These are phyloP conservation scores for Eupithecia exiguata DNA, from an alignment of 2,888 invertebrate species.

Conservation along the genomic window DNA sequence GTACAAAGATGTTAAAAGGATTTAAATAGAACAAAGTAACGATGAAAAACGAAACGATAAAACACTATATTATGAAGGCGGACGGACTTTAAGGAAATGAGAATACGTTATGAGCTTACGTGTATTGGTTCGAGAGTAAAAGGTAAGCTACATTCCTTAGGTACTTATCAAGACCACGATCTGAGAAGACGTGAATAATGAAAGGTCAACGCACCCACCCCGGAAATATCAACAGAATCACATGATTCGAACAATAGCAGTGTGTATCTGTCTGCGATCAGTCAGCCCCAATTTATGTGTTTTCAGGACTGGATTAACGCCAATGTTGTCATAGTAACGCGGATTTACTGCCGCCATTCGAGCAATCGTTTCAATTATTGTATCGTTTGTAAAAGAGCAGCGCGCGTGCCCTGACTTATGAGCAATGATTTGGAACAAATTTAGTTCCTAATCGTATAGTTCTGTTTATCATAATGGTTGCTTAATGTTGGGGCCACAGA, in stretches of 20 bases:
- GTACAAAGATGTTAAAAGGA: neutral
- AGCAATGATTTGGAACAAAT: neutral
- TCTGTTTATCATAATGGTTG: neutral
- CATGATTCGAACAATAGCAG: conserved; percentile 43
- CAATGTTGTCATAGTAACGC: conserved; percentile 54
- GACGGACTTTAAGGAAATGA: neutral
- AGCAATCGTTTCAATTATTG: conserved; percentile 31
- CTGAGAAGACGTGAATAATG: neutral
- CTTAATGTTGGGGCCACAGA: neutral
- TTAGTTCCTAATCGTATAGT: neutral
- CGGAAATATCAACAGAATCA: conserved; percentile 26
- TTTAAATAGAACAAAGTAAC: neutral
- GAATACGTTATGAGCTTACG: neutral
- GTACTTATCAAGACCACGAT: neutral
- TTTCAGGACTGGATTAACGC: conserved; percentile 58
- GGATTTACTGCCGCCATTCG: conserved; percentile 45
- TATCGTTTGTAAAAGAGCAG: neutral
- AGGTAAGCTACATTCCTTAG: neutral
- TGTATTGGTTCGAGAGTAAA: neutral
- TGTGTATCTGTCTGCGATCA: conserved; percentile 42
- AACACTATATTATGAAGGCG: neutral
- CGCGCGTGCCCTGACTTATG: neutral
- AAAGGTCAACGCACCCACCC: conserved; percentile 22
- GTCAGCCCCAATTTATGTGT: conserved; percentile 51
- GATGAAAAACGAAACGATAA: neutral